Conservation (phyloP, 2,888 invertebrate genomes). For the Phorcus lineatus region DNA sequence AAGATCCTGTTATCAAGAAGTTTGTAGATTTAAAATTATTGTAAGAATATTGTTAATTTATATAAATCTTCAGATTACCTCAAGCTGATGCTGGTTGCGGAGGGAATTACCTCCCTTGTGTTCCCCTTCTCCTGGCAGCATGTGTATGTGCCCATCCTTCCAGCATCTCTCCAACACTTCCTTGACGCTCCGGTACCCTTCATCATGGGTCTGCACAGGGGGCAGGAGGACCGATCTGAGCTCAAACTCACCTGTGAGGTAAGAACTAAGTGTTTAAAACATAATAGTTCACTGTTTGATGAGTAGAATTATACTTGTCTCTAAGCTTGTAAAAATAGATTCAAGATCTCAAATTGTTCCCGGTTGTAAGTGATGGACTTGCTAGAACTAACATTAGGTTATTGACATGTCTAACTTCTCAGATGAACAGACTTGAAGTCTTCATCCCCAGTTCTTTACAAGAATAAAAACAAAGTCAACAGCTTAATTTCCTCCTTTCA, state of each 20-base stretch:
- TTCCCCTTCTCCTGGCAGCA: slow-evolving; percentile 99
- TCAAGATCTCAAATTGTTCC: no score
- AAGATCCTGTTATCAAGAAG: no score
- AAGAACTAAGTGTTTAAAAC: background rate
- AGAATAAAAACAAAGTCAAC: no score
- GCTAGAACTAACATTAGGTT: no score
- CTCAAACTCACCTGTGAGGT: slow-evolving; percentile 70
- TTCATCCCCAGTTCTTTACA: no score
- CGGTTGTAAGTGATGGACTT: no score
- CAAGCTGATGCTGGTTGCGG: slow-evolving; percentile 96
- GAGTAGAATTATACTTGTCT: no score
- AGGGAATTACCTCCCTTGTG: slow-evolving; percentile 90
- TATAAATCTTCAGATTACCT: slow-evolving; percentile 94
- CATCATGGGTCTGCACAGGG: slow-evolving; percentile 90
- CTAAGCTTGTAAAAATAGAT: background rate
- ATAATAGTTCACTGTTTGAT: no score
- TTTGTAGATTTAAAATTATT: no score
- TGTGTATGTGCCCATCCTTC: slow-evolving; percentile 98
- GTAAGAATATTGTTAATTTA: background rate
- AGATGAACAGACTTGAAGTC: no score
- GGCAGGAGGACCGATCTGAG: slow-evolving; percentile 58
- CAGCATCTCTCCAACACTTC: slow-evolving; percentile 87
- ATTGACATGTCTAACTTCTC: no score
- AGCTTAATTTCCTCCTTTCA: slow-evolving; percentile 40
- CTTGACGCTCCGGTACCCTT: slow-evolving; percentile 99